Conservation (phyloP, 2,888 invertebrate species). For the Eristalis intricaria region DNA sequence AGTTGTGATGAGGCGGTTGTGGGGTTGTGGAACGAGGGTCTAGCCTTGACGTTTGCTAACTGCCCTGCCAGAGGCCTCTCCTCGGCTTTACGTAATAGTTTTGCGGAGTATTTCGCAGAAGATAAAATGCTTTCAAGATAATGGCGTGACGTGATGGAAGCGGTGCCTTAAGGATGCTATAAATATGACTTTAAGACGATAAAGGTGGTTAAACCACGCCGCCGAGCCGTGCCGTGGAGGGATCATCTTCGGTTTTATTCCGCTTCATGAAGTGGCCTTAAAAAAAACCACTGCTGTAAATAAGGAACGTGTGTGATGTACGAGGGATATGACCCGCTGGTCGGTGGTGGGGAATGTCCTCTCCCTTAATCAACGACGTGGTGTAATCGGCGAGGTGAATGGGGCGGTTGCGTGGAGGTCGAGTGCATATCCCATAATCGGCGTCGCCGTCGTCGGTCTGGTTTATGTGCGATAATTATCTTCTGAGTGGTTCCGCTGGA, state of each 20-base stretch:
- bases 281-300: neutral
- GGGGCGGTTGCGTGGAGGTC: neutral
- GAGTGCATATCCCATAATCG: neutral
- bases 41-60: conserved; percentile 28
- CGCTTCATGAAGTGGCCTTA: neutral
- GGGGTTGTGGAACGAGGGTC: neutral
- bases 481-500: neutral
- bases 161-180: conserved; percentile 33
- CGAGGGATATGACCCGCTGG: neutral
- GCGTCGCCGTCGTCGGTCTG: neutral
- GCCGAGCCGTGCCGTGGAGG: neutral
- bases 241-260: neutral
- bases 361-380: neutral
- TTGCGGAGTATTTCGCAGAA: conserved; percentile 45
- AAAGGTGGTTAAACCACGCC: conserved; percentile 20
- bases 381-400: neutral
- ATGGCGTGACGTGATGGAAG: conserved; percentile 34
- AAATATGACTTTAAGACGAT: conserved; percentile 41
- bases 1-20: conserved; percentile 25
- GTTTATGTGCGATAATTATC: neutral
- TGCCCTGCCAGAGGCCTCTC: conserved; percentile 13
- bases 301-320: neutral
- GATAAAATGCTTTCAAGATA: conserved; percentile 53
- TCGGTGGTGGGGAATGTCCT: neutral
- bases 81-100: conserved; percentile 43